Evolutionary conservation across 1,140 invertebrate genomes (phyloP).

Genomic region (Liolophura sinensis): DNA sequence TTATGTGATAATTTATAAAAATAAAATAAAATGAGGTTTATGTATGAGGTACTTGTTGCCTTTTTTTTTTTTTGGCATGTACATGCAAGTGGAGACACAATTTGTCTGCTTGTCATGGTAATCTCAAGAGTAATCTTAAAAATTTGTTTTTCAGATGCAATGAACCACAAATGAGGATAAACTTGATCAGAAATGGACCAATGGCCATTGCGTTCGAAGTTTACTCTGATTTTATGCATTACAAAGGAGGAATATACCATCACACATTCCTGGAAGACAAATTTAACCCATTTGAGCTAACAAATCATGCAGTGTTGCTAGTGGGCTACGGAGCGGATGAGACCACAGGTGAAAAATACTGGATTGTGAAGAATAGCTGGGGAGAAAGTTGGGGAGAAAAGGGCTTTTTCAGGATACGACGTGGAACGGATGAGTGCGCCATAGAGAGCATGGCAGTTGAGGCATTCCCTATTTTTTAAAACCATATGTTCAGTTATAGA

Average conservation of each 20-base stretch:
- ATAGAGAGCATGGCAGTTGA: slow-evolving; percentile 36
- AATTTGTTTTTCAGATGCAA: slow-evolving; percentile 49
- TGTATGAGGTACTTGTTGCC: slow-evolving; percentile 1
- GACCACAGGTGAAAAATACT: slow-evolving; percentile 28
- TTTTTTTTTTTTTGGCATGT: not conserved
- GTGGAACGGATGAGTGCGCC: slow-evolving; percentile 60
- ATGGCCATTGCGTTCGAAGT: slow-evolving; percentile 60
- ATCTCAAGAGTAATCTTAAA: not conserved
- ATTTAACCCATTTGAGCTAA: slow-evolving; percentile 24
- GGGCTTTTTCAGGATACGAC: slow-evolving; percentile 57
- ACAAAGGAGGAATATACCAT: slow-evolving; percentile 51
- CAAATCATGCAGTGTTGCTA: slow-evolving; percentile 51
- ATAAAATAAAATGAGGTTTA: no score
- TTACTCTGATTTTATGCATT: slow-evolving; percentile 51
- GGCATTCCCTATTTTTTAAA: slow-evolving; percentile 10
- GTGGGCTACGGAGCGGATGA: slow-evolving; percentile 48
- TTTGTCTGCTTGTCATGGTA: not conserved
- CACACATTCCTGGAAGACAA: slow-evolving; percentile 15
- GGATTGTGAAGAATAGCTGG: slow-evolving; percentile 55
- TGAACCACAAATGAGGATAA: slow-evolving; percentile 59
- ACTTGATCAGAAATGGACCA: slow-evolving; percentile 59
- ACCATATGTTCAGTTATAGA: no score
- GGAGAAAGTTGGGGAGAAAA: slow-evolving; percentile 61
- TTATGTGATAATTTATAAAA: no score
- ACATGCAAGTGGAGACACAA: not conserved